A percentile compares a stretch with the other conserved stretches of the same genome.
Conservation (phyloP, 2,113 vertebrate genomes). For the Protomyctophum bolini region DNA sequence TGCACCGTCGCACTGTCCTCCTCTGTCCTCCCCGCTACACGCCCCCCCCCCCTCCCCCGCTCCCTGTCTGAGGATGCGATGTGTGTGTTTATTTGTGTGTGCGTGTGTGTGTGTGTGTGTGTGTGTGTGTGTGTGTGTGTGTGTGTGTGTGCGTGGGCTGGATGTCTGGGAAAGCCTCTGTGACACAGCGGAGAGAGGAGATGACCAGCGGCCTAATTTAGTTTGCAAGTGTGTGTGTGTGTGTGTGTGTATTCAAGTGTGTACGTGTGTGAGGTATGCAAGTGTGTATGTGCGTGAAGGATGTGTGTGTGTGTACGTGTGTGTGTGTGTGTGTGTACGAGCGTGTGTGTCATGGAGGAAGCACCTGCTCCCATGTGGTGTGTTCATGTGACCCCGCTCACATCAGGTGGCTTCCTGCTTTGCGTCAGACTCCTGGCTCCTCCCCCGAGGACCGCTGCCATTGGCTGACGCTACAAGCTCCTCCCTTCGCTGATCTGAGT, state of each 20-base stretch:
- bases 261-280: conserved; percentile 17
- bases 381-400: conserved; percentile 82
- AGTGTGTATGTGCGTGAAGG: conserved; percentile 25
- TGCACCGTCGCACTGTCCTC: conserved; percentile 76
- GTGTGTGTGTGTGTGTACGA: conserved; percentile 35
- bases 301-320: conserved; percentile 31
- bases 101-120: conserved; percentile 30
- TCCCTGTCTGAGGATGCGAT: conserved; percentile 66
- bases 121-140: conserved; percentile 27
- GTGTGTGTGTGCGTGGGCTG: conserved; percentile 51
- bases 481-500: conserved; percentile 75
- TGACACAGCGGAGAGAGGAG: conserved; percentile 75
- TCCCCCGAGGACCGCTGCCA: conserved; percentile 62
- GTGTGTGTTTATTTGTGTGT: conserved; percentile 25
- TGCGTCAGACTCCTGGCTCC: conserved; percentile 75
- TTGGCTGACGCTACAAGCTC: conserved; percentile 57
- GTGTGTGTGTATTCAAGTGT: neutral
- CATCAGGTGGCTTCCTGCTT: conserved; percentile 84
- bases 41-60: conserved; percentile 24
- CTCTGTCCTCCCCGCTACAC: conserved; percentile 38
- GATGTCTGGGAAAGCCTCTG: conserved; percentile 77
- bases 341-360: conserved; percentile 73
- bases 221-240: conserved; percentile 40
- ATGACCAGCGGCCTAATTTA: conserved; percentile 70
- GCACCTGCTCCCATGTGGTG: conserved; percentile 78